Evolutionary conservation across 1,140 invertebrate genomes (phyloP).

Genomic region (Scylla paramamosain): DNA sequence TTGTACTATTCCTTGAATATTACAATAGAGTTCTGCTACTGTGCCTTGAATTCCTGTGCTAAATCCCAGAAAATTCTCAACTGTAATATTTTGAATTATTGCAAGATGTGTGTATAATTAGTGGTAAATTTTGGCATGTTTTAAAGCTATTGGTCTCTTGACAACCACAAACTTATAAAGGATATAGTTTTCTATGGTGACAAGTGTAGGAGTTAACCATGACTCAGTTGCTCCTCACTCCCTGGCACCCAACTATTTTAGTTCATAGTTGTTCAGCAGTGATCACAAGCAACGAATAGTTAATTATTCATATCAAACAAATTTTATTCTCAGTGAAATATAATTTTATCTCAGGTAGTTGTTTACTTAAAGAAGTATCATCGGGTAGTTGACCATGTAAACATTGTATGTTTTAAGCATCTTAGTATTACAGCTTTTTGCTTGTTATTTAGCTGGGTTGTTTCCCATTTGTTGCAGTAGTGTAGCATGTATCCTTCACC

Average conservation of each 20-base stretch:
- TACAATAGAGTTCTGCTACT: slow-evolving; percentile 13
- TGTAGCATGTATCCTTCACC: too few relatives aligned
- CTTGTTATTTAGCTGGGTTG: neutral
- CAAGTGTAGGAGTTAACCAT: neutral
- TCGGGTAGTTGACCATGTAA: neutral
- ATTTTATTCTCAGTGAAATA: neutral
- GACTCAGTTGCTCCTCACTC: neutral
- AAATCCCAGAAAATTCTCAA: neutral
- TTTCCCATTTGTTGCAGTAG: neutral
- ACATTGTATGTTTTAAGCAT: neutral
- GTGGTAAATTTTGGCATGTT: neutral
- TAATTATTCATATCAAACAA: neutral
- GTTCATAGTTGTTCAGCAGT: neutral
- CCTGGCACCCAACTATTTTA: neutral
- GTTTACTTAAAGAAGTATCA: neutral
- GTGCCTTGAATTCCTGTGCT: neutral
- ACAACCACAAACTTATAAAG: neutral
- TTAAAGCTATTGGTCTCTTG: neutral
- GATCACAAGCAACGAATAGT: neutral
- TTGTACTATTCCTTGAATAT: neutral
- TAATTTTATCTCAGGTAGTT: neutral
- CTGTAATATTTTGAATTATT: neutral
- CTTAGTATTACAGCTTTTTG: neutral
- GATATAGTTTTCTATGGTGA: neutral
- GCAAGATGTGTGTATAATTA: slow-evolving; percentile 21